These are phyloP conservation scores for Tachina fera DNA, from an alignment of 2,888 invertebrate genomes.

Conservation along the genomic window DNA sequence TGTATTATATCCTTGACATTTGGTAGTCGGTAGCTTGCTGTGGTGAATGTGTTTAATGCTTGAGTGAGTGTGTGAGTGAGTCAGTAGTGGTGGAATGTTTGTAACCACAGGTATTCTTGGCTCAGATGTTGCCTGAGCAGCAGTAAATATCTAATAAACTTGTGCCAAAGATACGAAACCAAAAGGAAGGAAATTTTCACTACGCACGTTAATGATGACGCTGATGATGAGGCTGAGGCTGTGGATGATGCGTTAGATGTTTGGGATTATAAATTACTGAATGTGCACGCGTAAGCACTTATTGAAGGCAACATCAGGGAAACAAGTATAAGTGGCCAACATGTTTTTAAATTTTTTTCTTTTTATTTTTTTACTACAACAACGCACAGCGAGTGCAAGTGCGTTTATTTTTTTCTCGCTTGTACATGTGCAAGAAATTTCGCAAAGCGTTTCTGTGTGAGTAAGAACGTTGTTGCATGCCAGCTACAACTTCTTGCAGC, in stretches of 20 bases:
- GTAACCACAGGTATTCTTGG: constrained; percentile 46
- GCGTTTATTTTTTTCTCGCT: constrained; percentile 16
- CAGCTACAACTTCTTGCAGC: constrained; percentile 32
- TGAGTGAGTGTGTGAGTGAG: not conserved
- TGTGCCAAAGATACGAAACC: constrained; percentile 35
- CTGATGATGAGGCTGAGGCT: constrained; percentile 14
- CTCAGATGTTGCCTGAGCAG: constrained; percentile 38
- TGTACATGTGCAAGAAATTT: constrained; percentile 23
- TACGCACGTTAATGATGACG: constrained; percentile 33
- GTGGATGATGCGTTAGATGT: constrained; percentile 29
- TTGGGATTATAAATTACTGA: constrained; percentile 65
- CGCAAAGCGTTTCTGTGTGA: constrained; percentile 1
- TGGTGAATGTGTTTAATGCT: too few species aligned
- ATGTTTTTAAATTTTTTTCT: constrained; percentile 38
- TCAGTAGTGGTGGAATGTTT: constrained; percentile 37
- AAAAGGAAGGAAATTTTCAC: constrained; percentile 40
- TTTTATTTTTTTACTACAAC: constrained; percentile 12
- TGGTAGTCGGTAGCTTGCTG: too few species aligned
- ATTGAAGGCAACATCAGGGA: constrained; percentile 64
- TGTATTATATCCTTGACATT: too few species aligned
- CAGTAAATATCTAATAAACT: constrained; percentile 7
- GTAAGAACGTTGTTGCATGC: constrained; percentile 37
- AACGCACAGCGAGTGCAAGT: constrained; percentile 29
- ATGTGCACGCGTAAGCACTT: constrained; percentile 68
- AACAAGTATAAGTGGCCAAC: constrained; percentile 68